A percentile compares a stretch with the other conserved stretches of the same genome.
phyloP scores from a whole-genome alignment of 2,888 invertebrate genomes.

The Nephrotoma guestfalica region DNA sequence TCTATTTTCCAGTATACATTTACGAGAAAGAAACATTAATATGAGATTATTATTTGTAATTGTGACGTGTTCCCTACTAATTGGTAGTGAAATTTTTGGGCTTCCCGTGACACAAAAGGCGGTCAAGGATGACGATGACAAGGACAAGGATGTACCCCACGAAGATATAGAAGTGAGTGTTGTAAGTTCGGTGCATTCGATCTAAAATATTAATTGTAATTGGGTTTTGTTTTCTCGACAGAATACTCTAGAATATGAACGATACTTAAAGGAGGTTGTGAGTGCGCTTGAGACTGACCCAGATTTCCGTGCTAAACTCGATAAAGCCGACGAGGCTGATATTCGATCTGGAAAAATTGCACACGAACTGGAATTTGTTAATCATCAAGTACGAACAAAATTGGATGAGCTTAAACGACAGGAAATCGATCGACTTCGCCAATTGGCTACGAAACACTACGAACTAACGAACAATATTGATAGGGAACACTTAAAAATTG shows the following conservation, averaged over 20 bases:
- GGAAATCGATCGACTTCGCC: conserved; percentile 69
- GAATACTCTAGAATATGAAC: conserved; percentile 45
- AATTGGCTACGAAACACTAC: conserved; percentile 47
- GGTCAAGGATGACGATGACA: background rate
- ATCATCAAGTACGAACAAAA: conserved; percentile 71
- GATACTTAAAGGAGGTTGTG: conserved; percentile 82
- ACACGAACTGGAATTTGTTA: conserved; percentile 75
- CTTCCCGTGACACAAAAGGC: conserved; percentile 4
- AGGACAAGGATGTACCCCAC: background rate
- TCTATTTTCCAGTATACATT: background rate
- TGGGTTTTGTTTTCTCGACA: background rate
- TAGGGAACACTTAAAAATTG: conserved; percentile 42
- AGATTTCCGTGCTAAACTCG: conserved; percentile 63
- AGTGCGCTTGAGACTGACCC: conserved; percentile 78
- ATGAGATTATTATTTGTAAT: background rate
- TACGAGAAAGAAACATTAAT: background rate
- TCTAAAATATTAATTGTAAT: background rate
- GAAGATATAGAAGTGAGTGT: background rate
- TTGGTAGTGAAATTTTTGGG: background rate
- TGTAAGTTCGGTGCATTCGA: background rate
- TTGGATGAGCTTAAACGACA: conserved; percentile 85
- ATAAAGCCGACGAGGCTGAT: conserved; percentile 68
- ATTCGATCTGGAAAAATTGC: conserved; percentile 88
- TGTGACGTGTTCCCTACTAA: conserved; percentile 1
- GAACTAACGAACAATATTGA: conserved; percentile 53